Base-by-base conservation (phyloP, 1,140 invertebrate species). In the Heliconius hewitsoni region DNA sequence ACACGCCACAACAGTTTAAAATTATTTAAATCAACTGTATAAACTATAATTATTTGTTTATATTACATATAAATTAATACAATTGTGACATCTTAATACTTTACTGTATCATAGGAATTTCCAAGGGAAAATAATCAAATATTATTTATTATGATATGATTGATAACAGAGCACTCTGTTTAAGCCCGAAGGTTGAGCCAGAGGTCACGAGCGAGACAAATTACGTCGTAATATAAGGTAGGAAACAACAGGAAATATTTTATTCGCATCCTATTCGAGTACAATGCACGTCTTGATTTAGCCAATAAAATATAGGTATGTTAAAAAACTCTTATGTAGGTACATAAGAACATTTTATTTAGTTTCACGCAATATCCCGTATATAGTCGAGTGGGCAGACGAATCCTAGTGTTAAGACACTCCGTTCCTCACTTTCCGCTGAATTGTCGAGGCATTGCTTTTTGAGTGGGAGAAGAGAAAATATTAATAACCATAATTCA, bases 201-300 rank as follows among this genome's bases (percentile, higher is more conserved):
- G 73, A 82, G 81, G 81, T 82, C 81, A 76, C 60, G 27, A 71
- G 37, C 74, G 50, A 78, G 80, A 71, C 50, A 55, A 73, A 76
- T 70, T 79, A 79, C 77, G 77, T 30, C 74, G 79, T 75, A 74
- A 70, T 66, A 19, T 34, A 60, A 81, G 37, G 74, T 73, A 79
- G 57, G 76, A 82, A 82, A 82, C 82, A 84, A 84, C 82, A 83
- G 82, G 82, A 83, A 83, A 83, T 79, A 82, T 82, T 79, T 78
- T 73, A 76, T 60, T 60, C 73, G 55, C 73, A 66, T 66, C 60
- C 9, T 27, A 66, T 27, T 27, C 11, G 27, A 66, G 60, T 66
- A 66, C 27, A 66, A 66, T 66, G 60, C 60, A 66, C n/a, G 60
- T 66, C 60, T 66, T 5, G n/a, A 11, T 11, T 27, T 66, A 30